Conservation (phyloP, 2,113 vertebrate species). For the Pelvicachromis taeniatus region DNA sequence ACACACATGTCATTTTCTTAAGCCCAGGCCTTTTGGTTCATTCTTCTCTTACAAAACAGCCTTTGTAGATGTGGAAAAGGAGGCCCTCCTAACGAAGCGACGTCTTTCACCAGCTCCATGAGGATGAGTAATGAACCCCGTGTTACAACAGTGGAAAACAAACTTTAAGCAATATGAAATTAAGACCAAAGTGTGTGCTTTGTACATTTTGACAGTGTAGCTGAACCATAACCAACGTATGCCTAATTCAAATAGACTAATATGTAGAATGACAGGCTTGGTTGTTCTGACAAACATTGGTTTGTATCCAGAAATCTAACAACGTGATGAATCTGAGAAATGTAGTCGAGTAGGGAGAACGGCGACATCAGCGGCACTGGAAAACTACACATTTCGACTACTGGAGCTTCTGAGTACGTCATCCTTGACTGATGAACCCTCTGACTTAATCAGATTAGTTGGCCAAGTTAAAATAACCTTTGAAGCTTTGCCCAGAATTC, state of each 20-base stretch:
- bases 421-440: not conserved
- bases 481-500: no score
- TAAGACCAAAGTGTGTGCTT: conserved; percentile 40
- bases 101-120: conserved; percentile 63
- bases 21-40: conserved; percentile 68
- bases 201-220: not conserved
- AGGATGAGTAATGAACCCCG: not conserved
- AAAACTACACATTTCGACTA: no score
- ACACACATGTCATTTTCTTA: conserved; percentile 64
- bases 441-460: not conserved
- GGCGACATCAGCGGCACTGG: not conserved
- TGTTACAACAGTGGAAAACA: not conserved
- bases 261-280: conserved; percentile 74
- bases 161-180: conserved; percentile 3
- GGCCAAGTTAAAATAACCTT: not conserved
- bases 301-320: not conserved
- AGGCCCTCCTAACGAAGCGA: conserved; percentile 1
- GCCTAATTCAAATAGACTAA: conserved; percentile 56
- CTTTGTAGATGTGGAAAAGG: conserved; percentile 71
- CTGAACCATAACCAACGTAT: not conserved
- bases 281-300: conserved; percentile 38
- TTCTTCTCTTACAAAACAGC: conserved; percentile 61
- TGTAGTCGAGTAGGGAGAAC: not conserved
- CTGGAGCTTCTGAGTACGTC: not conserved
- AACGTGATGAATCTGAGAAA: not conserved